Base-by-base conservation (phyloP, 2,888 invertebrate genomes). In the Cartodere bifasciata region DNA sequence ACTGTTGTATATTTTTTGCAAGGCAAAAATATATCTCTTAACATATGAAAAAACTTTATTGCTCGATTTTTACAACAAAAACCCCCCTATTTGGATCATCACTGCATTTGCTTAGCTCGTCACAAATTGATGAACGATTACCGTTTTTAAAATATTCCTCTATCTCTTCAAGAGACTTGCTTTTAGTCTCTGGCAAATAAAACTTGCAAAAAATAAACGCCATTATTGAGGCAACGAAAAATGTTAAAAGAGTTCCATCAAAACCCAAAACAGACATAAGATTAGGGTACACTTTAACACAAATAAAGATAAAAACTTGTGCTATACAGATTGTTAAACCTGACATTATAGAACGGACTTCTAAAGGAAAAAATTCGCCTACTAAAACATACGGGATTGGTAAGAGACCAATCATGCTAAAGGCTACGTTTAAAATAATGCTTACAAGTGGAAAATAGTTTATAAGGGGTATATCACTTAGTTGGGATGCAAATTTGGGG, bases 361-460 rank as follows among this genome's bases (percentile, higher is more conserved):
- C 67, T 38, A 77, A 63, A 2, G 79, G 77, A 44, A 78, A 80
- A 23, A 80, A 50, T 47, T 80, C 80, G 2, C 78, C 78, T 0
- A 74, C 77, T 70, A 81, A 72, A 15, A 80, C 72, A 77, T 79
- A 80, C 0, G 80, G 80, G 3, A 81, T 60, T 13, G 79, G 80
- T 1, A 80, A 54, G 53, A 76, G 78, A 0, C 80, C 80, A 2
- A 79, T 65, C 79, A 79, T 81, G 37, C 76, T 76, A 45, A 75
- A 75, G 1, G 73, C 71, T 0, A 81, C 79, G 50, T 80, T 78
- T 10, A 72, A 59, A 15, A 78, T 56, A 1, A 81, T 65, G 40
- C 77, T 76, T 0, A 72, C 60, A 3, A 79, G 48, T 14, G 68
- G 67, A 10, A 67, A 42, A 47, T 62, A 58, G 1, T 60, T 41